Evolutionary conservation across 2,888 invertebrate species (phyloP).

Genomic region (Sipha maydis): DNA sequence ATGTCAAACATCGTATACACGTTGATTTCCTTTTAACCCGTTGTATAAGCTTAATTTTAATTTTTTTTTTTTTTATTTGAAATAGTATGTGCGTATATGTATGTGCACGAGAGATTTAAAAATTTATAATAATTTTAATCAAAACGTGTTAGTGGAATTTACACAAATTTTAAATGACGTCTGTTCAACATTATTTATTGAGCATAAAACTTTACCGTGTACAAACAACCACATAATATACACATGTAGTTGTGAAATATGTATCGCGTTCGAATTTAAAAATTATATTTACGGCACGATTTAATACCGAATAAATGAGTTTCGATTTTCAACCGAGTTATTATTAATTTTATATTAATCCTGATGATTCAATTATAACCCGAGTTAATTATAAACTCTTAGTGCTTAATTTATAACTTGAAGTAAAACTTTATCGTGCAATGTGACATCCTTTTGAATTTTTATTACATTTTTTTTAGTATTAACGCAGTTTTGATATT

Average conservation of each 20-base stretch:
- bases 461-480: not conserved
- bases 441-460: not conserved
- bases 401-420: not conserved
- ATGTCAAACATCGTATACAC: too few species aligned
- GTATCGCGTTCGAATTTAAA: not conserved
- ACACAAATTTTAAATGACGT: too few species aligned
- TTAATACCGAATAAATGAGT: not conserved
- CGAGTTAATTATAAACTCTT: not conserved
- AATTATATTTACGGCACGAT: not conserved
- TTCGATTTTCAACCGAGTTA: conserved; percentile 15
- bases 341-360: not conserved
- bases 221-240: not conserved
- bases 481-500: not conserved
- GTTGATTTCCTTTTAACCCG: too few species aligned
- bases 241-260: not conserved
- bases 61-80: too few species aligned
- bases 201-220: too few species aligned
- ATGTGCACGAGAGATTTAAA: too few species aligned
- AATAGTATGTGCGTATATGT: too few species aligned
- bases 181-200: too few species aligned
- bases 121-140: too few species aligned
- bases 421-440: not conserved
- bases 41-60: too few species aligned
- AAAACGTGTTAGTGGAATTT: too few species aligned
- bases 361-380: not conserved